Base-by-base conservation (phyloP, 2,113 vertebrate genomes). In the Willisornis vidua region DNA sequence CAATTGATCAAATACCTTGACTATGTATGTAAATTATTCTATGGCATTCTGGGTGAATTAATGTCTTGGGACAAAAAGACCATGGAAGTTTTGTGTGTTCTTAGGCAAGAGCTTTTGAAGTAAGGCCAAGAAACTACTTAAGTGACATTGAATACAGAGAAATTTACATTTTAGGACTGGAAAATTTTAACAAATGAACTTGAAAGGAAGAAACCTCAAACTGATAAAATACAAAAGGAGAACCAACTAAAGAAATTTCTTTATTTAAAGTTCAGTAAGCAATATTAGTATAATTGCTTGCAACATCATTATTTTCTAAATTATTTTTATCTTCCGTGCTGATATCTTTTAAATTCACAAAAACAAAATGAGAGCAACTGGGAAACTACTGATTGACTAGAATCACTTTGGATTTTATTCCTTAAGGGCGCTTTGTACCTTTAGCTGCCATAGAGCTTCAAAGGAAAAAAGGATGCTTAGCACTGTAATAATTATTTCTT, bases 401-500 rank as follows among this genome's bases (percentile, higher is more conserved):
- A 77, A 62, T 73, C 20, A 48, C 4, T 62, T 49, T 45, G 19
- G 20, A 45, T 80, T 96, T 90, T 76, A 22, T 76, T 91, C 54
- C 33, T 7, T 57, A 65, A 83, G 35, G 8, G 12, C 13, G 1
- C 18, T 91, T 78, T 87, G 35, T 85, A 72, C 11, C 35, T 85
- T 79, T 28, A 90, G 28, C 41, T 87, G 33, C 51, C 0, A 0
- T 35, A 11, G 52, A 63, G 23, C 26, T 84, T 70, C 51, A 78
- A 35, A 35, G 22, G 18, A 75, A 58, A 49, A 87, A 22, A 85
- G 7, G 45, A 26, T 67, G 13, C 25, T 87, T 72, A 55, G 8
- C 20, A 23, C 8, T 79, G 16, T 20, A 48, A 23, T 49, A 92
- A 91, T 83, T 67, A 94, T 79, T 89, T 84, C 8, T 81, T 84